Conservation (phyloP, 2,113 vertebrate genomes). For the Helogale parvula region DNA sequence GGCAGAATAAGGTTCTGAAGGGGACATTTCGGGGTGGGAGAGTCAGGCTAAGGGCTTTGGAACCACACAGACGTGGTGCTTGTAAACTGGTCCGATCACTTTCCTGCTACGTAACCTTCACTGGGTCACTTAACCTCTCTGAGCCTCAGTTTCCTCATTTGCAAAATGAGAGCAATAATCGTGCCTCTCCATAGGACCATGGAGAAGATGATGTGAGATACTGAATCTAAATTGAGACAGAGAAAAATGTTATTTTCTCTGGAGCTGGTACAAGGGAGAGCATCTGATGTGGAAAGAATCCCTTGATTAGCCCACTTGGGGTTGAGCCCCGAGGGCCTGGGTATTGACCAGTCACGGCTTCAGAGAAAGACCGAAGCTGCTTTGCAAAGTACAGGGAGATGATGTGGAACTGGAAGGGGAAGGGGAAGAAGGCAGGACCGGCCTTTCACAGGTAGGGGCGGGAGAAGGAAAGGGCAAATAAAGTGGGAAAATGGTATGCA, state of each 20-base stretch:
- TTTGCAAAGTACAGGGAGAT: neutral
- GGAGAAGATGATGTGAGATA: neutral
- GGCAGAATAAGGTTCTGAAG: neutral
- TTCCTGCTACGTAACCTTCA: neutral
- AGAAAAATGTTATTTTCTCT: neutral
- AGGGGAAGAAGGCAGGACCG: rapidly evolving
- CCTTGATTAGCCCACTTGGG: neutral
- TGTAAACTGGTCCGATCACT: neutral
- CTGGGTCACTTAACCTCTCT: rapidly evolving
- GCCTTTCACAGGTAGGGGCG: neutral
- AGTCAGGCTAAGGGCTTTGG: neutral
- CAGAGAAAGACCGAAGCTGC: neutral
- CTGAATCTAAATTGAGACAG: neutral
- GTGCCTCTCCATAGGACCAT: neutral
- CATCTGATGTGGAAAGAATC: neutral
- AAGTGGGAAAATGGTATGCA: neutral
- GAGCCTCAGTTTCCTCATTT: constrained; percentile 38
- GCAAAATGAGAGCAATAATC: neutral
- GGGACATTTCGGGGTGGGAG: neutral
- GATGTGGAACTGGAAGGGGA: neutral
- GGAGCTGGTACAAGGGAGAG: neutral
- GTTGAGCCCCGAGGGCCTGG: neutral
- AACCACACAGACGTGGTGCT: neutral
- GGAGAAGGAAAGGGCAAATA: neutral
- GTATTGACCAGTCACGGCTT: neutral